These are phyloP conservation scores for Andrena hattorfiana DNA, from an alignment of 2,888 invertebrate species.

Conservation along the genomic window DNA sequence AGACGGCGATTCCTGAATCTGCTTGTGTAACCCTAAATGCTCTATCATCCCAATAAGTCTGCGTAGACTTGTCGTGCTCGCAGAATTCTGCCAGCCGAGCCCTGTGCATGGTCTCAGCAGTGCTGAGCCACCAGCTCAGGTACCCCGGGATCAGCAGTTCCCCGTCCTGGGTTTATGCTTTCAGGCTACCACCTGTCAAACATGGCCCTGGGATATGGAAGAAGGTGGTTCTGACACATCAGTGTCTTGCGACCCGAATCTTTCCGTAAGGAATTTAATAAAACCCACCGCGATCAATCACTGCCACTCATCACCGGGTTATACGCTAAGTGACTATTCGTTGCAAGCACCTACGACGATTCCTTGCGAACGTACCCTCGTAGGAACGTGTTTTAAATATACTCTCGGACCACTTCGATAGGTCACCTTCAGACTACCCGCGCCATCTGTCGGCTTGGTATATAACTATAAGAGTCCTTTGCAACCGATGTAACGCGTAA, in stretches of 20 bases:
- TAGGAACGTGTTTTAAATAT: constrained; percentile 9
- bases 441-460: constrained; percentile 75
- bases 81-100: too few species aligned
- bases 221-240: background rate
- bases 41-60: too few species aligned
- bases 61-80: too few species aligned
- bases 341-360: constrained; percentile 65
- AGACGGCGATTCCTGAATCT: too few species aligned
- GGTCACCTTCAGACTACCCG: constrained; percentile 66
- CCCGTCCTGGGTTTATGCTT: too few species aligned
- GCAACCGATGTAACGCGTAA: constrained; percentile 45
- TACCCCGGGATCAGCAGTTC: too few species aligned
- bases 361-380: background rate
- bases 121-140: too few species aligned
- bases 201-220: too few species aligned
- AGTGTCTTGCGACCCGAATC: background rate
- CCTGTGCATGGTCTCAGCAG: too few species aligned
- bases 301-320: background rate
- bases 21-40: too few species aligned
- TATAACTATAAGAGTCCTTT: constrained; percentile 61
- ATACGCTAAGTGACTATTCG: too few species aligned
- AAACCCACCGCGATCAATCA: constrained; percentile 22
- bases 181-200: too few species aligned
- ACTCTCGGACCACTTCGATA: constrained; percentile 21
- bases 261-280: background rate